Conservation (phyloP, 2,113 vertebrate species). For the Eurystomus gularis region DNA sequence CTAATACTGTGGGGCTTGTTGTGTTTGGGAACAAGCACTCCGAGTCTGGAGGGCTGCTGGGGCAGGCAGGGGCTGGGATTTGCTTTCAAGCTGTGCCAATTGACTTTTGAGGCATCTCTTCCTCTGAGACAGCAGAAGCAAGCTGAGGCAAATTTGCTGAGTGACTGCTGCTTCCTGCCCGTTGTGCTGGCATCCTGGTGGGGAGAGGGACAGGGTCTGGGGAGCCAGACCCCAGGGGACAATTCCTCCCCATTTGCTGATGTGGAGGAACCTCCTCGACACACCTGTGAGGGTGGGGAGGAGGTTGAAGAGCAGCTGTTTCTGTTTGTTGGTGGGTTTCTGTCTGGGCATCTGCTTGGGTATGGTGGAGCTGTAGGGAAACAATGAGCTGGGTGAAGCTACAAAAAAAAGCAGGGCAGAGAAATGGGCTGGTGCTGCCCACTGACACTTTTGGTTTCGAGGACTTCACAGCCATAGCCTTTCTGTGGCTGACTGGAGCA, state of each 20-base stretch:
- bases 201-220: rapidly evolving
- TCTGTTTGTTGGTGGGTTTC: background rate
- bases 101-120: constrained; percentile 4
- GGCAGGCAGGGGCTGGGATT: background rate
- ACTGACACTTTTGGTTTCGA: background rate
- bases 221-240: background rate
- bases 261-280: rapidly evolving
- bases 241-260: rapidly evolving
- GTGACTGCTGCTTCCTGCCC: background rate
- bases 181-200: background rate
- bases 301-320: background rate
- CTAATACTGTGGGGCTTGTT: background rate
- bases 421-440: background rate
- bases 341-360: background rate
- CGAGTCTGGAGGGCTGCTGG: background rate
- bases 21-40: background rate
- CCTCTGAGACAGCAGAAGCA: background rate
- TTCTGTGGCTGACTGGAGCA: background rate
- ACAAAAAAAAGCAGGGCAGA: background rate
- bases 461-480: background rate
- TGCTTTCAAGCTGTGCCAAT: constrained; percentile 16
- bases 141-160: background rate
- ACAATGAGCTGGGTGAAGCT: background rate
- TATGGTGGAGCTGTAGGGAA: rapidly evolving
- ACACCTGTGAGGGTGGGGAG: rapidly evolving